Evolutionary conservation across 30 jellyfish, hydroid and myxozoan genomes (phyloP).

Genomic region (Haliclystus octoradiatus): DNA sequence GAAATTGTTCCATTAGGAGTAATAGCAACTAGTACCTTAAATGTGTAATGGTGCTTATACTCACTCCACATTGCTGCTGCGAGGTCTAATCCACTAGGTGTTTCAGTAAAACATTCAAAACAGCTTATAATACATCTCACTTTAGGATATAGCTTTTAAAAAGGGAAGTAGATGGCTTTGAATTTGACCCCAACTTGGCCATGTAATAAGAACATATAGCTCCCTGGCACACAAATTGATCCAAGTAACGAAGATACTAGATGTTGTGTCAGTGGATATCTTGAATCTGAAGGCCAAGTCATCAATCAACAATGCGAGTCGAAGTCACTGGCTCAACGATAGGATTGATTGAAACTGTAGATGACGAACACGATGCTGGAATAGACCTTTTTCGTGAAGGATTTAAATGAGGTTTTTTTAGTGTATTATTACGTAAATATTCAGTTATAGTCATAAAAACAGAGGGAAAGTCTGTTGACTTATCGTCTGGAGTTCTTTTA

Average conservation of each 20-base stretch:
- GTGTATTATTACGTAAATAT: background rate
- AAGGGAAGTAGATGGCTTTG: too few relatives aligned
- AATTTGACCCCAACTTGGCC: conserved; percentile 52
- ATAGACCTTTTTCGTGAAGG: too few relatives aligned
- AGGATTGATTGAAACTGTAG: conserved; percentile 1
- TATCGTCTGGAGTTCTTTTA: conserved; percentile 22
- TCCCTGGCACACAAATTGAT: conserved; percentile 30
- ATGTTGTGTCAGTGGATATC: conserved; percentile 23
- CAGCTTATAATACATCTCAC: too few relatives aligned
- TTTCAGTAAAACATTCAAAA: background rate
- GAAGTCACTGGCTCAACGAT: conserved; percentile 9
- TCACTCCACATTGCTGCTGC: too few relatives aligned
- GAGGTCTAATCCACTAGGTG: too few relatives aligned
- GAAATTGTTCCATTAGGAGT: too few relatives aligned
- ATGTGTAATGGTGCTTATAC: too few relatives aligned
- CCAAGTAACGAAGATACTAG: conserved; percentile 43
- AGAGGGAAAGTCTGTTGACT: conserved; percentile 4
- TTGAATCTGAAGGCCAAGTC: conserved; percentile 42
- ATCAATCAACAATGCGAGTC: conserved; percentile 30
- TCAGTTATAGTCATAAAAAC: conserved; percentile 15
- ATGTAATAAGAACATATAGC: conserved; percentile 20
- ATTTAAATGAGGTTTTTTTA: background rate
- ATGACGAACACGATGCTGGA: too few relatives aligned
- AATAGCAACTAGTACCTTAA: too few relatives aligned
- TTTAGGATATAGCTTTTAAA: too few relatives aligned